Percentiles rank a stretch among this genome's conserved stretches.
These are phyloP conservation scores for Drosophila takahashii DNA, from an alignment of 1,140 invertebrate genomes.

Conservation along the genomic window DNA sequence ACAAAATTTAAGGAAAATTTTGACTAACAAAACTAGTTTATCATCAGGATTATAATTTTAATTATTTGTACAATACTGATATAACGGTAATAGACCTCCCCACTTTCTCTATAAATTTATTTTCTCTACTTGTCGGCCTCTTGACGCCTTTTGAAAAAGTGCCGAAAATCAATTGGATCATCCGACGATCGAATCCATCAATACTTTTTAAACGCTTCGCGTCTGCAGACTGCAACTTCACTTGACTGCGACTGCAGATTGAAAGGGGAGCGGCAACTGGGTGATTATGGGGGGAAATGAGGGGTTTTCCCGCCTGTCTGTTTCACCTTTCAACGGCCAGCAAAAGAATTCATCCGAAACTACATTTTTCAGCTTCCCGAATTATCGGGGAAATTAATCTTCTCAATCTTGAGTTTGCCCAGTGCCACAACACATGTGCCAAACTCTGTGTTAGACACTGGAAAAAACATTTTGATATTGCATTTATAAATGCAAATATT, in stretches of 20 bases:
- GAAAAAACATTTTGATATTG: neutral
- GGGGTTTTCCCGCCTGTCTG: conserved; percentile 30
- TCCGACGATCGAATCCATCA: conserved; percentile 73
- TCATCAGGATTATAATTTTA: neutral
- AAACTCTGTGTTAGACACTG: conserved; percentile 42
- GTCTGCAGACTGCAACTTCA: conserved; percentile 47
- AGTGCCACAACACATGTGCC: conserved; percentile 71
- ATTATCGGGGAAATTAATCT: conserved; percentile 79
- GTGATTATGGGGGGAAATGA: neutral
- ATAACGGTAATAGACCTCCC: no score
- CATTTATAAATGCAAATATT: no score
- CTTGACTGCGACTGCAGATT: conserved; percentile 20
- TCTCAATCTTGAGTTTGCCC: conserved; percentile 73
- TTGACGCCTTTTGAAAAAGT: conserved; percentile 64
- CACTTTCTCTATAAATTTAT: conserved; percentile 6
- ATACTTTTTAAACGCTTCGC: conserved; percentile 32
- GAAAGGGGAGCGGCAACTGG: conserved; percentile 5
- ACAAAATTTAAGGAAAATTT: neutral
- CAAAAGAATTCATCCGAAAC: conserved; percentile 51
- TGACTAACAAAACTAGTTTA: neutral
- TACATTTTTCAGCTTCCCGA: conserved; percentile 45
- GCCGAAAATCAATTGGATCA: conserved; percentile 66
- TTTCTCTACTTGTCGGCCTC: conserved; percentile 48
- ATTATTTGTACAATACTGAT: neutral
- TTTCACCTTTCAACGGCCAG: conserved; percentile 70